Evolutionary conservation across 2,797 vertebrate genomes (phyloP).

Genomic region (Pangasius sanitwongsei): DNA sequence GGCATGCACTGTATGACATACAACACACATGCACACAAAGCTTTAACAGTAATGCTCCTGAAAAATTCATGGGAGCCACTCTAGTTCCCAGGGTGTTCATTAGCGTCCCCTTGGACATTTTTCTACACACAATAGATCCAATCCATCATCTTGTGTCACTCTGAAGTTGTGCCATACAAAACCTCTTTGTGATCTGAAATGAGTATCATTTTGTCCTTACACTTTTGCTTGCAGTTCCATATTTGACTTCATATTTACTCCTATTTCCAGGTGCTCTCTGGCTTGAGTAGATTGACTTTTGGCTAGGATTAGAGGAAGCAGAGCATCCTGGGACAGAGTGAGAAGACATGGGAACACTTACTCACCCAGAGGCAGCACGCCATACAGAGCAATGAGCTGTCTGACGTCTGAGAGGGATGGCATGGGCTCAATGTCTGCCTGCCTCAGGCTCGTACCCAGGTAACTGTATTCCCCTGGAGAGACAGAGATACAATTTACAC

Average conservation of each 20-base stretch:
- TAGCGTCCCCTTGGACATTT: constrained; percentile 22
- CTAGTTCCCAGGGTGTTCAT: constrained; percentile 40
- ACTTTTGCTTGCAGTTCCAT: not conserved
- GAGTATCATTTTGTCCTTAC: not conserved
- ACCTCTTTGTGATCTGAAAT: constrained; percentile 30
- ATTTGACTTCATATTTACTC: not conserved
- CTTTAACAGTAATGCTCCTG: constrained; percentile 31
- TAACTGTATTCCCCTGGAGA: constrained; percentile 79
- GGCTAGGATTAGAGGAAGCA: constrained; percentile 31
- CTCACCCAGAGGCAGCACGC: constrained; percentile 83
- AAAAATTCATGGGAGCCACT: constrained; percentile 51
- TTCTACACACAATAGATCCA: constrained; percentile 28
- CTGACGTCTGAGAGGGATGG: constrained; percentile 80
- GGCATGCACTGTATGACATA: constrained; percentile 41
- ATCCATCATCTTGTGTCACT: constrained; percentile 17
- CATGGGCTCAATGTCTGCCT: constrained; percentile 74
- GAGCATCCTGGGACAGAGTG: constrained; percentile 19
- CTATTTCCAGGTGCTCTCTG: constrained; percentile 33
- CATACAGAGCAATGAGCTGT: constrained; percentile 83
- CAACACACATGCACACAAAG: constrained; percentile 32
- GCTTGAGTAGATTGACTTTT: not conserved
- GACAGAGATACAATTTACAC: constrained; percentile 16
- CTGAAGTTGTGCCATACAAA: not conserved
- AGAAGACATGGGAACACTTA: constrained; percentile 39
- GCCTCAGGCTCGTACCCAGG: constrained; percentile 73